phyloP scores from a whole-genome alignment of 2,113 vertebrate genomes.

The Oncorhynchus mykiss region DNA sequence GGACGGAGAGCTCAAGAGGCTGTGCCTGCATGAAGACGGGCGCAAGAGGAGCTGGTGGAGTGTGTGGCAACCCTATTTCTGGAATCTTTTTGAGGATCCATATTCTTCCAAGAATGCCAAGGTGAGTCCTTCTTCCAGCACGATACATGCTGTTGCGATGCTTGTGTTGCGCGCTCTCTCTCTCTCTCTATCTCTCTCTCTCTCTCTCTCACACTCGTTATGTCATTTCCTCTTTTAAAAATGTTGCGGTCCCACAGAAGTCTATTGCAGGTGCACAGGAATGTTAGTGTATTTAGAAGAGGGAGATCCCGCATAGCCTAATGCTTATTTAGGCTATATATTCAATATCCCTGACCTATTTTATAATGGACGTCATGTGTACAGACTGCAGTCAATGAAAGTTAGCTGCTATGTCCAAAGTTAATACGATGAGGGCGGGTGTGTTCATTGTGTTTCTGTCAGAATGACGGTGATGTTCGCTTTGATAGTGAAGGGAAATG shows the following conservation, averaged over 20 bases:
- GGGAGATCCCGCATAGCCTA: no score
- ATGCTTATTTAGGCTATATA: no score
- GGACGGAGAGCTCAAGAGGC: slow-evolving; percentile 81
- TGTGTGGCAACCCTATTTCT: slow-evolving; percentile 87
- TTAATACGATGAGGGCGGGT: not conserved
- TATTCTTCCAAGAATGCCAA: slow-evolving; percentile 94
- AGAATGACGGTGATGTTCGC: not conserved
- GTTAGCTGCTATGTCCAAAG: not conserved
- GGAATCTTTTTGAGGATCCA: slow-evolving; percentile 97
- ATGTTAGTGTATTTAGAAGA: no score
- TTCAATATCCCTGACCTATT: no score
- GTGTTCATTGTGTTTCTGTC: not conserved
- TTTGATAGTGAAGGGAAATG: no score
- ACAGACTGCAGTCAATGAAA: not conserved
- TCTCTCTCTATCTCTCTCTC: no score
- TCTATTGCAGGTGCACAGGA: no score
- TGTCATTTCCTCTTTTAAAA: not conserved
- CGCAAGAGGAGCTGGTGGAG: slow-evolving; percentile 78
- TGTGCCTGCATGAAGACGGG: slow-evolving; percentile 78
- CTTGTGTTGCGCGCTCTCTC: no score
- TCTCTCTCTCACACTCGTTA: no score
- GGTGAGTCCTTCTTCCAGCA: slow-evolving; percentile 72
- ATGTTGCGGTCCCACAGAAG: no score
- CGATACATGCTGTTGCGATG: no score
- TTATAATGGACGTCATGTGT: no score